Conservation (phyloP, 2,797 vertebrate genomes). For the Danio albolineatus region DNA sequence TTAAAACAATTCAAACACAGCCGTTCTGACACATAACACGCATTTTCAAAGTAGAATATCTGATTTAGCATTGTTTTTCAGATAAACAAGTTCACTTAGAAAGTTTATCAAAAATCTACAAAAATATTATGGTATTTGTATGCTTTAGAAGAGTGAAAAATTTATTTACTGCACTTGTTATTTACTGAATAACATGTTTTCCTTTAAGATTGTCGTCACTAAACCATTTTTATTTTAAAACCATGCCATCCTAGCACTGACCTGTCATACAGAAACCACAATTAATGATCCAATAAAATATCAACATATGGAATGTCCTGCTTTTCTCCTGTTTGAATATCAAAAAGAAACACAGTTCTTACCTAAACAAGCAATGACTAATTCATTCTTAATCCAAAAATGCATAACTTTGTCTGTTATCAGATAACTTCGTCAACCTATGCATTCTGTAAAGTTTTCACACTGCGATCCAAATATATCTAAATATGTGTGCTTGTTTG, state of each 20-base stretch:
- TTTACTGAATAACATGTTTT: neutral
- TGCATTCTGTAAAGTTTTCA: slow-evolving; percentile 3
- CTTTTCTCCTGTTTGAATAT: neutral
- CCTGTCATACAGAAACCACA: neutral
- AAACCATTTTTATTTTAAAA: neutral
- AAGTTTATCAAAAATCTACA: too few species aligned
- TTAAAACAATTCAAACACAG: too few species aligned
- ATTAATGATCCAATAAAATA: neutral
- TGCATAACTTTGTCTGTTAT: neutral
- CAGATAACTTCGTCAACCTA: neutral
- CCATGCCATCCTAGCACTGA: neutral
- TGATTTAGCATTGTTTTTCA: too few species aligned
- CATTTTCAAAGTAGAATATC: too few species aligned
- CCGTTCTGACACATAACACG: too few species aligned
- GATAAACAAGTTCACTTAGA: too few species aligned
- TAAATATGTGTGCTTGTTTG: neutral
- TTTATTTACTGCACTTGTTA: too few species aligned
- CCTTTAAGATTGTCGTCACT: neutral
- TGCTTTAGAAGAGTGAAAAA: too few species aligned
- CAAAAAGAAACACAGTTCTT: neutral
- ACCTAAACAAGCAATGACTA: neutral
- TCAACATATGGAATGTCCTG: neutral
- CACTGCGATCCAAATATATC: neutral
- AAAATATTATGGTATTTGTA: too few species aligned
- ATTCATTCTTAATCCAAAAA: neutral